A percentile compares a stretch with the other conserved stretches of the same genome.
Evolutionary conservation across 2,797 vertebrate species (phyloP).

Genomic region (Otolemur crassicaudatus): DNA sequence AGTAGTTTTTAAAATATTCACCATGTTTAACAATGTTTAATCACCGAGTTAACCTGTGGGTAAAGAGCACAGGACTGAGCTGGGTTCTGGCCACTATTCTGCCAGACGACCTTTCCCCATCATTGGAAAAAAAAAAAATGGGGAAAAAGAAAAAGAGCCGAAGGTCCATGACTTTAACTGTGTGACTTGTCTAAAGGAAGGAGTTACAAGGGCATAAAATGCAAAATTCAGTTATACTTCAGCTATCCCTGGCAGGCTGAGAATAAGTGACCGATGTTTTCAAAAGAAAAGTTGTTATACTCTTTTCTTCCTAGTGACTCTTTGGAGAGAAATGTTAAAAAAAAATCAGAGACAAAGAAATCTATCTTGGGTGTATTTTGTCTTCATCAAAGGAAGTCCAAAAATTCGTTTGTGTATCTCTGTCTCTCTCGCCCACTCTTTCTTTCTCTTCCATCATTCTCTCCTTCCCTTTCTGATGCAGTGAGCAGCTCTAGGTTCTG

Average conservation of each 20-base stretch:
- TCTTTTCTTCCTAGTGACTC: neutral
- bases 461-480: no score
- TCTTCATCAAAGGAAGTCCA: neutral
- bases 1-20: conserved; percentile 25
- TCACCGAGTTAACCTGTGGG: neutral
- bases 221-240: neutral
- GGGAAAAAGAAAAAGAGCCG: neutral
- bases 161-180: neutral
- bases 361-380: neutral
- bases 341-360: conserved; percentile 31
- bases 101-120: neutral
- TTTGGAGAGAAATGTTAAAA: neutral
- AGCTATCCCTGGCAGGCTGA: neutral
- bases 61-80: neutral
- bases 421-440: neutral
- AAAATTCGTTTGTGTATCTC: neutral
- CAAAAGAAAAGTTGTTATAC: neutral
- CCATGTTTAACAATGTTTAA: conserved; percentile 31
- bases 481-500: neutral
- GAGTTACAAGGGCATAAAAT: neutral
- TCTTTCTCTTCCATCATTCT: neutral
- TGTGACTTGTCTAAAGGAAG: conserved; percentile 1
- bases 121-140: neutral
- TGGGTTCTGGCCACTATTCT: neutral
- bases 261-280: neutral